Evolutionary conservation across 92 coral and sea anemone genomes (phyloP).

Genomic region (Pocillopora meandrina): DNA sequence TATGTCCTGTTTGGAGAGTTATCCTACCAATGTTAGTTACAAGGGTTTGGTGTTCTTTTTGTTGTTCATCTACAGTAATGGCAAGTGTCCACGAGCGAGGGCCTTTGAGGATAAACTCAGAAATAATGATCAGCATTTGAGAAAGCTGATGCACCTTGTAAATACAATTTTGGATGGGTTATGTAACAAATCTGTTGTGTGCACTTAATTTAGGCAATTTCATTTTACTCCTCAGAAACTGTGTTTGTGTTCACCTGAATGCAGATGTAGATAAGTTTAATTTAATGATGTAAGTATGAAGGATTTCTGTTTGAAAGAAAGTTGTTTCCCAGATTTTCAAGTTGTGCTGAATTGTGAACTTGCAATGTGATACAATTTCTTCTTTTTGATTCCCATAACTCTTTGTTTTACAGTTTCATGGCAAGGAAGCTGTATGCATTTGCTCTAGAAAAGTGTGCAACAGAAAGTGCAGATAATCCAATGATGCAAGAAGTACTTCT

Average conservation of each 20-base stretch:
- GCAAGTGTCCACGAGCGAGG: no score
- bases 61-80: no score
- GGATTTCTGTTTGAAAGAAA: not conserved
- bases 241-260: constrained; percentile 94
- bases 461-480: constrained; percentile 94
- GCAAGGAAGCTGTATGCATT: constrained; percentile 89
- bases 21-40: no score
- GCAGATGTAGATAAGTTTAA: constrained; percentile 89
- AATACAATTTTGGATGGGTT: not conserved
- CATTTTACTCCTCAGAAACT: constrained; percentile 65
- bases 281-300: constrained; percentile 75
- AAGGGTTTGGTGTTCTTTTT: no score
- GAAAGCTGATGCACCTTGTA: no score
- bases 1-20: no score
- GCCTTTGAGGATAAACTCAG: no score
- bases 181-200: not conserved
- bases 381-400: not conserved
- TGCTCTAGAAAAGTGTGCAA: constrained; percentile 86
- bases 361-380: not conserved
- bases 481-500: constrained; percentile 96
- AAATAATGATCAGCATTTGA: no score
- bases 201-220: not conserved
- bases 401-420: constrained; percentile 70
- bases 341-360: not conserved
- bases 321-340: not conserved